Percentiles rank a stretch among this genome's conserved stretches.
These are phyloP conservation scores for Esox masquinongy DNA, from an alignment of 2,797 vertebrate species.

Conservation along the genomic window DNA sequence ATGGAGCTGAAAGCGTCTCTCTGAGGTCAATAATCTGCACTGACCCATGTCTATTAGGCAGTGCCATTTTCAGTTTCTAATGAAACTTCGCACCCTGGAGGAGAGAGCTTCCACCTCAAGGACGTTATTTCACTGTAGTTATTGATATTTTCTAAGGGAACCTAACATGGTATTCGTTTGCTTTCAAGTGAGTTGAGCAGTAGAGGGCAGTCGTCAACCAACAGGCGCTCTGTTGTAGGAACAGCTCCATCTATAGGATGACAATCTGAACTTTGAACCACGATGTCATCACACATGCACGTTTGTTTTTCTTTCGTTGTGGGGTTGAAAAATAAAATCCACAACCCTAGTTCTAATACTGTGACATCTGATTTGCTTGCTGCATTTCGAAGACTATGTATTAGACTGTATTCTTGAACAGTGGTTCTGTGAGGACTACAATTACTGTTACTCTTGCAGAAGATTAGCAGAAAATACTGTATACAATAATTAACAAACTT, in stretches of 20 bases:
- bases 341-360: neutral
- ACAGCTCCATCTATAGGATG: neutral
- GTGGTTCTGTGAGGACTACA: too few relatives aligned
- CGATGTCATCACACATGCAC: neutral
- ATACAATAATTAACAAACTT: too few relatives aligned
- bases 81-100: neutral
- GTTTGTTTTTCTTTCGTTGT: neutral
- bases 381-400: neutral
- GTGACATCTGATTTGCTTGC: neutral
- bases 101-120: neutral
- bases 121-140: neutral
- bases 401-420: neutral
- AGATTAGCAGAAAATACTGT: too few relatives aligned
- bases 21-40: constrained; percentile 27
- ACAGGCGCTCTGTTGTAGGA: neutral
- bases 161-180: neutral
- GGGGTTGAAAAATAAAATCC: neutral
- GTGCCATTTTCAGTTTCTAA: neutral
- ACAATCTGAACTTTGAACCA: constrained; percentile 15
- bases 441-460: too few relatives aligned
- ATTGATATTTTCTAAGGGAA: neutral
- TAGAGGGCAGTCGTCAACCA: constrained; percentile 61
- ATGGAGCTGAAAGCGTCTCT: neutral
- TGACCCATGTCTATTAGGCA: constrained; percentile 9
- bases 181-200: constrained; percentile 32